Evolutionary conservation across 2,113 vertebrate genomes (phyloP).

Genomic region (Pterocles orientalis): DNA sequence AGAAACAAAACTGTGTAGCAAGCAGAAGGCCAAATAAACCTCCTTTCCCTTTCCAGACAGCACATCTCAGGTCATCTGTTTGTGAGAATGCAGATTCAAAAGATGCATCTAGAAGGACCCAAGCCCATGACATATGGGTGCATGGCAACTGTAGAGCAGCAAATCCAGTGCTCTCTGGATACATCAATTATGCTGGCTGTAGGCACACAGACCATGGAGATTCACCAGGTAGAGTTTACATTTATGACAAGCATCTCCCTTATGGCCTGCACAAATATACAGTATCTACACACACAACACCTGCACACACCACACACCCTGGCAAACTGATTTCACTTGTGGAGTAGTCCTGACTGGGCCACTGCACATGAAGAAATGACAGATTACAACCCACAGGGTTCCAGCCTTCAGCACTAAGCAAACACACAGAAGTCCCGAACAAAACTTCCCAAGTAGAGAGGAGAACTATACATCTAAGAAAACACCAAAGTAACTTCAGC

Average conservation of each 20-base stretch:
- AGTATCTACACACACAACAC: background rate
- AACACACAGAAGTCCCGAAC: background rate
- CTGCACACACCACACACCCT: background rate
- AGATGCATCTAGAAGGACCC: background rate
- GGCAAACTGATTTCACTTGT: background rate
- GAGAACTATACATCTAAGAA: background rate
- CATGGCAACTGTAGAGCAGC: background rate
- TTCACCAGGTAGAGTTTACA: background rate
- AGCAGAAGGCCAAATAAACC: background rate
- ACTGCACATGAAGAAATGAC: background rate
- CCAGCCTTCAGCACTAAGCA: background rate
- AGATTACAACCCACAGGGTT: background rate
- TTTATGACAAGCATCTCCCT: background rate
- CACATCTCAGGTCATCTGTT: background rate
- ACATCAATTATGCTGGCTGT: background rate
- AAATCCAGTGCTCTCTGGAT: background rate
- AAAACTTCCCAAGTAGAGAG: background rate
- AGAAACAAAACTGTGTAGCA: fast-evolving
- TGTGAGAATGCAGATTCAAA: background rate
- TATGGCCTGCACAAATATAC: background rate
- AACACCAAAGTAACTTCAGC: background rate
- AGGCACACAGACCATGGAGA: fast-evolving
- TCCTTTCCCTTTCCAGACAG: background rate
- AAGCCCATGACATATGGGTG: background rate
- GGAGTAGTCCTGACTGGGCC: background rate